phyloP scores from a whole-genome alignment of 2,113 vertebrate genomes.

The Trichechus manatus region DNA sequence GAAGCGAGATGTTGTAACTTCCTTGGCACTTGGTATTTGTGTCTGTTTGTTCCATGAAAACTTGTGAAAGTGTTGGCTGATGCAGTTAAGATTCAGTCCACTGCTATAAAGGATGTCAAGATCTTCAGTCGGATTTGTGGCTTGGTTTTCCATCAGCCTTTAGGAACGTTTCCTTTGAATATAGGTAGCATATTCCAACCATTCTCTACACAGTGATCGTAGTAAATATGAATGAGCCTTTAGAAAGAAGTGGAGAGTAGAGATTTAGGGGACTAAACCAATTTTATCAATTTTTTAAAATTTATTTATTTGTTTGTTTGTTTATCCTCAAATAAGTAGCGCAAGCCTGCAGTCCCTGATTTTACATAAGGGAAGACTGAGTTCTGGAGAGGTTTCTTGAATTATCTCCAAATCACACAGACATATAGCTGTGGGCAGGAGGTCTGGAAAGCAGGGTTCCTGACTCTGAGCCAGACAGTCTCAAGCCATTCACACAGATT shows the following conservation, averaged over 20 bases:
- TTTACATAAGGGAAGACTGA: neutral
- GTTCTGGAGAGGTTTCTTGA: neutral
- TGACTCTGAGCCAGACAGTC: neutral
- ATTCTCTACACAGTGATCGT: neutral
- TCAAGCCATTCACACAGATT: neutral
- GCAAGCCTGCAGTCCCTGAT: neutral
- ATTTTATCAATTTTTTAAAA: neutral
- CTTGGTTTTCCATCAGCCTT: constrained; percentile 2
- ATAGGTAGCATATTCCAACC: neutral
- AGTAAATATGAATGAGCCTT: constrained; percentile 6
- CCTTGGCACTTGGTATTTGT: neutral
- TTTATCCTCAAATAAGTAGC: neutral
- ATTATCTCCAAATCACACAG: constrained; percentile 16
- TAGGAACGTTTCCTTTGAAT: constrained; percentile 50
- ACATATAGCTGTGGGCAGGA: neutral
- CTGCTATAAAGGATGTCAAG: neutral
- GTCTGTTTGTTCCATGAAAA: constrained; percentile 1
- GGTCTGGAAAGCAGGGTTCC: neutral
- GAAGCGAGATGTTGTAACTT: neutral
- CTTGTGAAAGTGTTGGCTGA: constrained; percentile 25
- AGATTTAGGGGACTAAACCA: neutral
- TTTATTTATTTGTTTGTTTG: no score
- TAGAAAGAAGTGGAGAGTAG: neutral
- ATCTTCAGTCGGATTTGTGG: neutral
- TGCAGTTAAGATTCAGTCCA: neutral